A percentile compares a stretch with the other conserved stretches of the same genome.
Conservation (phyloP, 1,140 invertebrate genomes). For the Mamestra configurata region DNA sequence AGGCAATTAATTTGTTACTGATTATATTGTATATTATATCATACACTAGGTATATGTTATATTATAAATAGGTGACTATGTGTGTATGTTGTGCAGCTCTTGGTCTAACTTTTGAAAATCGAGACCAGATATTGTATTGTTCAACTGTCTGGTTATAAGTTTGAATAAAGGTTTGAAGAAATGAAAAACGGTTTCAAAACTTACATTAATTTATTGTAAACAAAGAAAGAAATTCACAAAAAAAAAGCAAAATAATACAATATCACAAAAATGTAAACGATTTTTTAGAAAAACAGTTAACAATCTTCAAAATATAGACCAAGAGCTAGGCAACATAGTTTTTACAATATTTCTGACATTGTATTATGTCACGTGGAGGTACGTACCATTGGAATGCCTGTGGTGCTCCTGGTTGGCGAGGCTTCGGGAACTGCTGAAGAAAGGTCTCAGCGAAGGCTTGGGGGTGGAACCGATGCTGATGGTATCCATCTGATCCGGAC, state of each 20-base stretch:
- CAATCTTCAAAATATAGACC: conserved; percentile 43
- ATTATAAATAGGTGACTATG: conserved; percentile 27
- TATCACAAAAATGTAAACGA: conserved; percentile 4
- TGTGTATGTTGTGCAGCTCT: conserved; percentile 14
- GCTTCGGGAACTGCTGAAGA: conserved; percentile 96
- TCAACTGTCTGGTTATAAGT: neutral
- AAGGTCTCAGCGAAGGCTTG: conserved; percentile 97
- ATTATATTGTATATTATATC: conserved; percentile 29
- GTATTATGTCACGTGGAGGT: neutral
- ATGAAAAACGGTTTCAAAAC: conserved; percentile 16
- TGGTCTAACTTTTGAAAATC: conserved; percentile 30
- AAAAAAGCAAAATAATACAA: conserved; percentile 11
- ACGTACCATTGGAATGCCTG: conserved; percentile 81
- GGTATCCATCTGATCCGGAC: conserved; percentile 96
- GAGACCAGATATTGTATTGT: neutral
- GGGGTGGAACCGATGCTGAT: conserved; percentile 98
- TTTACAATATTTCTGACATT: conserved; percentile 1
- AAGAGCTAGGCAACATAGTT: conserved; percentile 38
- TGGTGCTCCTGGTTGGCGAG: conserved; percentile 88
- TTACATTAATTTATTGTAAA: conserved; percentile 12
- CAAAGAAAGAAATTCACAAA: neutral
- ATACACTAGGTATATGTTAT: no score
- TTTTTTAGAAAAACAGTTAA: conserved; percentile 1
- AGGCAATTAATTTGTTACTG: conserved; percentile 58
- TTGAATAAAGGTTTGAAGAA: neutral